Base-by-base conservation (phyloP, 2,888 invertebrate species). In the Dynastes grantii region DNA sequence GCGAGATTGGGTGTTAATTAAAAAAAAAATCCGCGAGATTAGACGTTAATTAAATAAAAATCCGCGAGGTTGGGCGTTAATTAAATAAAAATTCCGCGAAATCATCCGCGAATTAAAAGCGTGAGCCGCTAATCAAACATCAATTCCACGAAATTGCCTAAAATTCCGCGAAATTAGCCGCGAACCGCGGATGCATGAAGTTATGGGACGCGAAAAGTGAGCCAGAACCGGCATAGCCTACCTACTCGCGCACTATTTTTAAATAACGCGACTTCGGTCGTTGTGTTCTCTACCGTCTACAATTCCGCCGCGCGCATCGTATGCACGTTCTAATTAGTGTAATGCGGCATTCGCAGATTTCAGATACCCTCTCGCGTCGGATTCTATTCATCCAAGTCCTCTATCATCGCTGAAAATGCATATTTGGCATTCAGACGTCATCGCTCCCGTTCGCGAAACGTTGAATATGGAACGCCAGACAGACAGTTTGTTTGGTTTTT, bases 311-410 rank as follows among this genome's bases (percentile, higher is more conserved):
- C 55, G 22, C 16, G n/a, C 22, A 22, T 58, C 22, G 40, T 55
- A 58, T 55, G 58, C 71, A 22, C 53, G 55, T 58, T 55, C 71
- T 71, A 71, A 71, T 71, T 71, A 71, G 71, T 55, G 55, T 71
- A 71, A 71, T 71, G 71, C 71, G 37, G 53, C 16, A 40, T 71
- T 71, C 55, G 71, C 9, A 37, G 27, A 71, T 71, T 71, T 71
- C 37, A 71, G 29, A 71, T 71, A 32, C 71, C 13, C 55, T 22
- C 55, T 55, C 16, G 55, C 49, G 55, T 22, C 49, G 49, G 6
- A 22, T 71, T 37, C 71, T 58, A 71, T 71, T 71, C 71, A 71
- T 53, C 45, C 22, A 58, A 32, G 37, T 65, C 55, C 32, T 58
- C 70, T 55, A 27, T 71, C 53, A 58, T 71, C 32, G 53, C 16